Evolutionary conservation across 1,140 invertebrate genomes (phyloP), one percentile per base, ranked within the genome.

Genomic region (Drosophila ananassae): DNA sequence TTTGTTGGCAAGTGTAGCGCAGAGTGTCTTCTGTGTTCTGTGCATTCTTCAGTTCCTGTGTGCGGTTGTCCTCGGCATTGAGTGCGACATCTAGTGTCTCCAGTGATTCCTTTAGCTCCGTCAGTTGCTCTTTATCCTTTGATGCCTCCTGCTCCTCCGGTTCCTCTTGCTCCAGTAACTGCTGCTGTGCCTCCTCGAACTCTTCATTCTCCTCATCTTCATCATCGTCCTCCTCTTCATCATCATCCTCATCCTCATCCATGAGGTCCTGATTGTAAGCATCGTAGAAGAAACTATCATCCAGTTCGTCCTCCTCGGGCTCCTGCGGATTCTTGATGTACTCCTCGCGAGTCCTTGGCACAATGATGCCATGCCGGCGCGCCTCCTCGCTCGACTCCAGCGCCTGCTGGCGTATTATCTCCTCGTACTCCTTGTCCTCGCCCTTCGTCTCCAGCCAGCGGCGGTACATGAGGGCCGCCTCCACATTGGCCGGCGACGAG

Each of bases 381-480:
- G 56, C 56, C n/a, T 22, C 28, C 28, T 58, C 44, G 17, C 12
- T 47, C 2, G 56, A 58, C 0, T n/a, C 17, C 9, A 0, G 4
- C 8, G 30, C 56, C 28, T 1, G 21, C 21, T 50, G n/a, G 28
- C 3, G 28, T 1, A 48, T 8, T 0, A n/a, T 13, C 0, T 58
- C 12, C 12, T 9, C 28, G 3, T 58, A 58, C 21, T 58, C 56
- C 1, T 0, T 3, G 17, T 28, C 44, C 2, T 0, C 2, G 7
- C 44, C 44, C 17, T 8, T 47, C 7, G 98, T 98, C 90, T 99
- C 98, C 85, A 97, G 97, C 98, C 98, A 99, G 92, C 98, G 96
- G 90, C 99, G 95, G 92, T 99, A 99, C 98, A 99, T 99, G 25
- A 99, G 98, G 47, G 98, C 99, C 21, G 99, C 99, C 94, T 99